Evolutionary conservation across 1,140 invertebrate species (phyloP), one percentile per base, ranked within the genome.

Genomic region (Caerostris extrusa): DNA sequence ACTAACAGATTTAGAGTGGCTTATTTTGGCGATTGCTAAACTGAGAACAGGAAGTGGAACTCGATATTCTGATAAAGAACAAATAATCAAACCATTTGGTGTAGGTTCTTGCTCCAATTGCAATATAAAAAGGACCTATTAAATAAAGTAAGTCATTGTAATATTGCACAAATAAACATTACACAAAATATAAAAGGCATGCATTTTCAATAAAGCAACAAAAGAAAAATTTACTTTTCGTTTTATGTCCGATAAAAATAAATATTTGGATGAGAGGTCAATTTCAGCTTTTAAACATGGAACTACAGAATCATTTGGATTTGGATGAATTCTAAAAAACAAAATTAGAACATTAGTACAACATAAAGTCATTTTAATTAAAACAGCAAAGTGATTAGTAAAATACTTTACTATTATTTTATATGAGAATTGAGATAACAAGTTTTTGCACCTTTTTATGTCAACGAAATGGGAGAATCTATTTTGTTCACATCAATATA

Each of bases 11-110:
- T 96, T 94, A 95, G 96, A 60, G 95, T 95, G 8, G n/a, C 96
- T 97, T n/a, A 98, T 98, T 95, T 98, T 97, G 1, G 98, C 97
- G 94, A 99, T 98, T 56, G 97, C 97, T 95, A 98, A 98, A 95
- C 98, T 98, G 3, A 99, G 96, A 95, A 98, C 98, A 0, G 98
- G 97, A 95, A 97, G 98, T 1, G 98, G 97, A 17, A 99, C 95
- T 67, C 97, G 96, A 95, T 98, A 98, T 96, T 98, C 98, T 0
- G 98, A 98, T 81, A 98, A 96, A 53, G 97, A 98, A 81, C 96
- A 96, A 17, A 97, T 96, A 94, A 96, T 96, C 3, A 97, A 97
- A 8, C 57, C 58, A 89, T 7, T 34, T 50, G 56, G 96, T 96
- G 69, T 96, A 95, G 95, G 96, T 95, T 97, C 96, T 95, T 97